These are phyloP conservation scores for Abrostola triplasia DNA, from an alignment of 2,888 invertebrate species.

Conservation along the genomic window DNA sequence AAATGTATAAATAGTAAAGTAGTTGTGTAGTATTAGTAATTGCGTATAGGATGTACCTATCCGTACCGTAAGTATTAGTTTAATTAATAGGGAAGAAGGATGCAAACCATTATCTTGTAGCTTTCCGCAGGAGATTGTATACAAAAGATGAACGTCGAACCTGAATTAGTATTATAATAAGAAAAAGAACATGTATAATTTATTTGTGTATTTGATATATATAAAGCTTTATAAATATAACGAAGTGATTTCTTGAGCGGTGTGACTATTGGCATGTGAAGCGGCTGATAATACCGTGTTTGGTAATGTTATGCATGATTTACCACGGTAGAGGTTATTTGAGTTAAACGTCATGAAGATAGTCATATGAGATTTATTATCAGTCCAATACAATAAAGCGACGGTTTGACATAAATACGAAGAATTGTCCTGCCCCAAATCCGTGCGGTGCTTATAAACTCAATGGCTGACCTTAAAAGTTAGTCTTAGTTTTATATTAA, in stretches of 20 bases:
- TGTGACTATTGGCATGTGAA: neutral
- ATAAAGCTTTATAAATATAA: too few relatives aligned
- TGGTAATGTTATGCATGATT: constrained; percentile 37
- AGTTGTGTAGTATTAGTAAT: too few relatives aligned
- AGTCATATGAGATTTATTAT: constrained; percentile 13
- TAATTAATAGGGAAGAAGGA: too few relatives aligned
- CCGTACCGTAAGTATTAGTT: too few relatives aligned
- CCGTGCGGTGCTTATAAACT: neutral
- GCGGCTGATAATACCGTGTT: constrained; percentile 17
- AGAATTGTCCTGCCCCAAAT: constrained; percentile 3
- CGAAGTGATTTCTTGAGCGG: neutral
- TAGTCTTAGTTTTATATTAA: neutral
- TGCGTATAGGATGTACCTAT: too few relatives aligned
- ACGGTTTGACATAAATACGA: constrained; percentile 26
- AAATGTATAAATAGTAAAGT: too few relatives aligned
- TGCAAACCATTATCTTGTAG: too few relatives aligned
- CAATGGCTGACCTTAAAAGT: neutral
- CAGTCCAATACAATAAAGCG: constrained; percentile 15
- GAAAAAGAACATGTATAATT: too few relatives aligned
- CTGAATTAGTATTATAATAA: too few relatives aligned
- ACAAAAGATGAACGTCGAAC: too few relatives aligned
- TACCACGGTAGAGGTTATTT: constrained; percentile 20
- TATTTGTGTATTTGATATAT: neutral
- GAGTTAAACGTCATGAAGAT: constrained; percentile 1
- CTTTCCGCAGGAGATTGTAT: too few relatives aligned